These are phyloP conservation scores for Cerastis leucographa DNA, from an alignment of 2,888 invertebrate species.

Conservation along the genomic window DNA sequence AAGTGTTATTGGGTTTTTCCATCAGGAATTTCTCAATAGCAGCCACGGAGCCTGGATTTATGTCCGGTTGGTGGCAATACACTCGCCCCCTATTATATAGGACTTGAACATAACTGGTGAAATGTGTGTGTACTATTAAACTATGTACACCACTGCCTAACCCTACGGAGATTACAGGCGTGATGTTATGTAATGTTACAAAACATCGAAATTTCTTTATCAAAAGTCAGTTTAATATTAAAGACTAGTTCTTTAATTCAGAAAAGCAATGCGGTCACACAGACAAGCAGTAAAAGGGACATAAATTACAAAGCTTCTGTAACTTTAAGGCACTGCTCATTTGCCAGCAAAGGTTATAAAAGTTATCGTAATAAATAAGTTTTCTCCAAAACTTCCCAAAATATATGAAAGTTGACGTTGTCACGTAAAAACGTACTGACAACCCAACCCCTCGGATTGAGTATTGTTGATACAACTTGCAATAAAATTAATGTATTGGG, in stretches of 20 bases:
- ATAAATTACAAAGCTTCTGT: neutral
- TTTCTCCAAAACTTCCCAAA: constrained; percentile 5
- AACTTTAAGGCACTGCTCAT: neutral
- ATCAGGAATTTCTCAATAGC: too few species aligned
- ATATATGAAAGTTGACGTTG: constrained; percentile 9
- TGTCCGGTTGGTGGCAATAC: too few species aligned
- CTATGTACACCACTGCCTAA: too few species aligned
- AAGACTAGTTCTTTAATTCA: too few species aligned
- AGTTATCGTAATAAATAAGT: constrained; percentile 29
- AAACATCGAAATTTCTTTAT: neutral
- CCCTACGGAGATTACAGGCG: too few species aligned
- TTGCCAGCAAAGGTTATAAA: neutral
- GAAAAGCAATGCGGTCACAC: neutral
- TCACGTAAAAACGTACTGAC: constrained; percentile 32
- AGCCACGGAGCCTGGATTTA: too few species aligned
- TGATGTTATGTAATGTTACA: too few species aligned
- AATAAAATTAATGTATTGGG: constrained; percentile 16
- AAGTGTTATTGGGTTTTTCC: too few species aligned
- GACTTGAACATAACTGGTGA: too few species aligned
- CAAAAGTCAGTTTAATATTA: neutral
- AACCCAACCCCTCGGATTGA: constrained; percentile 16
- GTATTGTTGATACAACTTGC: constrained; percentile 33
- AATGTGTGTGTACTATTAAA: too few species aligned
- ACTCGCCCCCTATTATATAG: too few species aligned
- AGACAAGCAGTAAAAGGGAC: too few species aligned